Base-by-base conservation (phyloP, 2,113 vertebrate genomes). In the Leptodactylus fuscus region DNA sequence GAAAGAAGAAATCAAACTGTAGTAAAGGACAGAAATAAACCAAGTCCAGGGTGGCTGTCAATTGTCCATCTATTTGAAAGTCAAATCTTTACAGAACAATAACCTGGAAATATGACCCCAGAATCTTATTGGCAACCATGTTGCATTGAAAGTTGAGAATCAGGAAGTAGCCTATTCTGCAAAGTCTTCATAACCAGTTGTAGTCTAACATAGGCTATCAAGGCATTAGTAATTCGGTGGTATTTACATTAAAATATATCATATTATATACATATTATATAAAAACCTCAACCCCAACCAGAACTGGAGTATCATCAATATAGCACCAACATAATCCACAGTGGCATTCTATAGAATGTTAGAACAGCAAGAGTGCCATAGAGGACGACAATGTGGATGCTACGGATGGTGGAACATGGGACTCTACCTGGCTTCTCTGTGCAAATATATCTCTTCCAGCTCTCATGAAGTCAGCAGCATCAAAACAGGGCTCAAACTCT, bases 401-500 rank as follows among this genome's bases (percentile, higher is more conserved):
- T 22, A 22, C 22, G 51, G n/a, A n/a, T n/a, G 41, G n/a, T 29
- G 29, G 62, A 4, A 67, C 13, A 67, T 34, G 16, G n/a, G 32
- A 44, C 12, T 75, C 87, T 91, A 98, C 98, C 96, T 99, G 98
- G 90, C 98, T 99, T 92, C 98, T 97, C 93, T 99, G 98, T 49
- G 94, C 98, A 90, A 99, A 99, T 80, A 99, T 95, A 90, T 99
- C 98, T 89, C 91, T 96, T 87, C 98, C 98, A 82, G 98, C 98
- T 90, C 98, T 93, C 83, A 99, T 99, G 90, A 99, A 99, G 91
- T 99, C 98, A 73, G 98, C 98, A 89, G 98, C 98, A 85, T 99
- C 98, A 81, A 99, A 99, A 87, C 98, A 99, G 4, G 98, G 98
- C 92, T 99, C 98, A 34, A 96, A 94, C 91, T 99, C 98, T 0